Evolutionary conservation across 2,888 invertebrate species (phyloP), one percentile per base, ranked within the genome.

Genomic region (Tinea semifulvella): DNA sequence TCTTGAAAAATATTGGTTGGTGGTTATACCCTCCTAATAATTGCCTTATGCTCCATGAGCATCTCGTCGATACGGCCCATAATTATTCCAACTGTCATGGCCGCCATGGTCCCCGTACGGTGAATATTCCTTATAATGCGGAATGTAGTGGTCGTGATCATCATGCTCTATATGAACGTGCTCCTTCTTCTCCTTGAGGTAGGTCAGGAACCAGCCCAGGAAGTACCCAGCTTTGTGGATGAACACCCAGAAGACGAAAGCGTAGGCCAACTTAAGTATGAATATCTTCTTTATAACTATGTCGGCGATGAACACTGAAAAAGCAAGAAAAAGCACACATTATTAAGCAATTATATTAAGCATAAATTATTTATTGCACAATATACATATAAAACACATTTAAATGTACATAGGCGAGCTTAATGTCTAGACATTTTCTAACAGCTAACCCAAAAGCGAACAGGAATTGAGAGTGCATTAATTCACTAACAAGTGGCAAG

Each of bases 201-300:
- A 76, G 52, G 61, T 61, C 44, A 68, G 59, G 54, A 79, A 75
- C 79, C 79, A 80, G 51, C 61, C 53, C 25, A 80, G 61, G 61
- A 80, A 71, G 59, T 77, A 80, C 36, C 79, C 77, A 1, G 79
- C 79, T 47, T 80, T 79, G 60, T 79, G 77, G 1, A 79, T 58
- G 0, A 80, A 58, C 16, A 73, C 48, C 70, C 71, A 76, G 54
- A 80, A 70, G 1, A 73, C 63, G 48, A 79, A 68, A 1, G 79
- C 79, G 55, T 76, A 80, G 2, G 74, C 54, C 49, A 80, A 49
- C 54, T 79, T 80, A 3, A 80, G 57, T 2, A 80, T 53, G 55
- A 80, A 80, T 16, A 80, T 56, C 53, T 80, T 80, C 63, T 79
- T 80, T 2, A 79, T 51, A 3, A 77, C 54, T 6, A 80, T 49